Evolutionary conservation across 2,113 vertebrate genomes (phyloP), one percentile per base, ranked within the genome.

Genomic region (Dromaius novaehollandiae): DNA sequence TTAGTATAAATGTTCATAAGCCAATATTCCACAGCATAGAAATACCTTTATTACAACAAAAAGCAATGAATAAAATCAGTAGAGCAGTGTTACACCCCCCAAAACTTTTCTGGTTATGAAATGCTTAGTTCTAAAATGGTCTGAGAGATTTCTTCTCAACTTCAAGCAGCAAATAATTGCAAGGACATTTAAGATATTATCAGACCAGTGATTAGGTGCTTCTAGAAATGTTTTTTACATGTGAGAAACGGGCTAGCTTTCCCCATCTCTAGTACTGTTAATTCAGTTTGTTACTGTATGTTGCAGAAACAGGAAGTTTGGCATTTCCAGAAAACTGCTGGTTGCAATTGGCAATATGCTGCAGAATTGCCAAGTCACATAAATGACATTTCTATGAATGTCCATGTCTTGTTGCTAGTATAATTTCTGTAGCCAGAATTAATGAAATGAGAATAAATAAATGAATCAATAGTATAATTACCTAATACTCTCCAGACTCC

Each of bases 321-420:
- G 82, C 63, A 64, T 90, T 94, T 89, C 34, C 77, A 60, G 51
- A 83, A 89, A 90, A 91, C 14, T 26, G 46, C 40, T 95, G 53
- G 24, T 38, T 83, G 55, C 17, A 86, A 82, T 79, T 75, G 92
- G 21, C 83, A 82, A 66, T 91, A 53, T 28, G 9, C 12, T 89
- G 63, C 22, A 86, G 75, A 97, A 89, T 19, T 44, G 42, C 75
- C 60, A 73, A 75, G 34, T 93, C 77, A 83, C 38, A 94, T 73
- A 95, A 91, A 88, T 95, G 26, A 66, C 44, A 60, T 94, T 96
- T 97, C 65, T 91, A 55, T 79, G 56, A 86, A 95, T 86, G 70
- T 85, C 94, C 92, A 3, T 38, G n/a, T 90, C 22, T 63, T 95
- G 55, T 18, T 87, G 58, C 64, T 95, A 83, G 84, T 60, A 30